Evolutionary conservation across 2,797 vertebrate genomes (phyloP), one percentile per base, ranked within the genome.

Genomic region (Orientallactaga sibirica): DNA sequence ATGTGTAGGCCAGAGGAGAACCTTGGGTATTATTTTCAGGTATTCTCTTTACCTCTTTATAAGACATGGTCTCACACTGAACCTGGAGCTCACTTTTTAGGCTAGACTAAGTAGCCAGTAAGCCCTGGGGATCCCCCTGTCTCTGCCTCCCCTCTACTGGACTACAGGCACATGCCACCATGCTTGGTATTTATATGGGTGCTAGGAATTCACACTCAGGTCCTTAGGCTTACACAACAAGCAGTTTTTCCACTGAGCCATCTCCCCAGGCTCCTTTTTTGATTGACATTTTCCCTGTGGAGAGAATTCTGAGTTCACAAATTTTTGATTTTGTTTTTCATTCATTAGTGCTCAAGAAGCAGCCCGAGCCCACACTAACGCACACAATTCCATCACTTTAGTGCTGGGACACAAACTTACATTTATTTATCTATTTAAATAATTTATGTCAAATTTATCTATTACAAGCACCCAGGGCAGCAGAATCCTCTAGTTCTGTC

Each of bases 361-460:
- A 14, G 11, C 71, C 8, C 61, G 29, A 94, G 81, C 8, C 16
- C 22, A n/a, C 61, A 64, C 20, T 18, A 91, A 29, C 24, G 24
- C 58, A 61, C 76, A 87, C 43, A 7, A 48, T 37, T 24, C 48
- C 1, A 64, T 86, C 43, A 68, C 9, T 68, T 88, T 29, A 22
- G 87, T 52, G 43, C 29, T 84, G 4, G 33, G 48, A 18, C 76
- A 20, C 43, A 76, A 74, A 78, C 24, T 48, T 81, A 64, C 4
- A 58, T 76, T 52, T 48, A 66, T 76, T 80, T 80, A 18, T 77
- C 33, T 82, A 41, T 81, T 84, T 67, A 52, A 52, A 67, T 58
- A 33, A 22, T 27, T 41, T 85, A 48, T 66, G 77, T 86, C 75
- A 91, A 88, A 80, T 5, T 70, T 83, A 81, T 15, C 55, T 88